Evolutionary conservation across 2,113 vertebrate genomes (phyloP).

Genomic region (Pseudorhombus dupliciocellatus): DNA sequence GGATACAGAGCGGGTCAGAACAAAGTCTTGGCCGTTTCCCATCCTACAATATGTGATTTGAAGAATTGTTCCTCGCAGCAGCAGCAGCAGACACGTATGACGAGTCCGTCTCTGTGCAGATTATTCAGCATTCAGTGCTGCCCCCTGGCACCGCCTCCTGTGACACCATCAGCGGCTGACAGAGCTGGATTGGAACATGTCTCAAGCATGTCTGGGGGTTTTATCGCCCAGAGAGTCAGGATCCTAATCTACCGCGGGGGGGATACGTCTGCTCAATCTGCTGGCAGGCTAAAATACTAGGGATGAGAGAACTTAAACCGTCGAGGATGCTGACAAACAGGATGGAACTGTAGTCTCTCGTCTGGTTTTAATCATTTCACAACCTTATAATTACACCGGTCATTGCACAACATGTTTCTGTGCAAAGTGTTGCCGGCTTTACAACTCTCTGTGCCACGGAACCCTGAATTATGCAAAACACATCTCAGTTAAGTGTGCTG

Average conservation of each 20-base stretch:
- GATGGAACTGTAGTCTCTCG: constrained; percentile 20
- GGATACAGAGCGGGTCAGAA: constrained; percentile 8
- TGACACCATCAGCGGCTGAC: constrained; percentile 63
- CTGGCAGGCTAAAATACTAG: constrained; percentile 38
- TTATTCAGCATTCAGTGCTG: constrained; percentile 65
- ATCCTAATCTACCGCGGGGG: constrained; percentile 39
- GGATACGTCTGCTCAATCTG: constrained; percentile 27
- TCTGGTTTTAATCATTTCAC: constrained; percentile 35
- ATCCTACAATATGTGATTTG: constrained; percentile 32
- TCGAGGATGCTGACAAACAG: constrained; percentile 20
- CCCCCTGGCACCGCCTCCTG: constrained; percentile 65
- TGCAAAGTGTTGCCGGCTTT: constrained; percentile 20
- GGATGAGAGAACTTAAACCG: constrained; percentile 14
- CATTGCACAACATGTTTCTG: constrained; percentile 27
- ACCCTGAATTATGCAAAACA: constrained; percentile 46
- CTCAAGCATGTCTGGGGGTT: constrained; percentile 63
- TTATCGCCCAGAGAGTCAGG: constrained; percentile 42
- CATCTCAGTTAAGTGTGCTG: constrained; percentile 25
- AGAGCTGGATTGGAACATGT: constrained; percentile 47
- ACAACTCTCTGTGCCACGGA: constrained; percentile 15
- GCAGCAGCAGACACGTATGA: constrained; percentile 37
- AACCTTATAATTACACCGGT: constrained; percentile 31
- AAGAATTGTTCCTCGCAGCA: constrained; percentile 44
- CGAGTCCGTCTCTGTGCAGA: constrained; percentile 61
- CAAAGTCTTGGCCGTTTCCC: constrained; percentile 42